Base-by-base conservation (phyloP, 1,140 invertebrate genomes). In the Pygmarrhopalites habei region DNA sequence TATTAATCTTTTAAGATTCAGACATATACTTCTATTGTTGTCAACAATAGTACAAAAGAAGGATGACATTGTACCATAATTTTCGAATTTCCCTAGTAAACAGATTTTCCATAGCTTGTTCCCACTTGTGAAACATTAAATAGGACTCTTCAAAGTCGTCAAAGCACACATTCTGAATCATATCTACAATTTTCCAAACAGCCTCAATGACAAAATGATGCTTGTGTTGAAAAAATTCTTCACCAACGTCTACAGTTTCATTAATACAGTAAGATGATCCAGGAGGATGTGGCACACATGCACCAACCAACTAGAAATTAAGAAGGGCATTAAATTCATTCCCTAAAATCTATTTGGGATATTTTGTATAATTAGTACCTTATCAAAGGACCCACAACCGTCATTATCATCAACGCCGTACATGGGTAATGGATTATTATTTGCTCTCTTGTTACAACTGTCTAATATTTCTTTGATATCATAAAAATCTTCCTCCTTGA, bases 51-150 rank as follows among this genome's bases (percentile, higher is more conserved):
- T 12, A 7, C 14, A 49, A 12, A 12, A 12, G 15, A 10, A 12
- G 7, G 10, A 14, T 49, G 10, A 10, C 21, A 49, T n/a, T 49
- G 5, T 53, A 66, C 65, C 65, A 66, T 5, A 66, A 41, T 15
- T 62, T 53, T 41, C 60, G n/a, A 28, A 66, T 58, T 21, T 66
- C 65, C 5, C 60, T 21, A 44, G 60, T 66, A 53, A 66, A 66
- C 4, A 66, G n/a, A 41, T 66, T 66, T 43, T 63, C 65, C 39
- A 32, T 62, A 3, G 44, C 35, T 23, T 66, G 65, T 25, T 66
- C 60, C 65, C 65, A 66, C 21, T 30, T 32, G 39, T 66, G 65
- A 61, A 59, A 66, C 57, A 62, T 62, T 43, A 32, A 46, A 21
- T 59, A 62, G 1, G 39, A 47, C 21, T 60, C 49, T 21, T 29